Percentiles rank a stretch among this genome's conserved stretches.
Conservation (phyloP, 2,113 vertebrate species). For the Urocynchramus pylzowi region DNA sequence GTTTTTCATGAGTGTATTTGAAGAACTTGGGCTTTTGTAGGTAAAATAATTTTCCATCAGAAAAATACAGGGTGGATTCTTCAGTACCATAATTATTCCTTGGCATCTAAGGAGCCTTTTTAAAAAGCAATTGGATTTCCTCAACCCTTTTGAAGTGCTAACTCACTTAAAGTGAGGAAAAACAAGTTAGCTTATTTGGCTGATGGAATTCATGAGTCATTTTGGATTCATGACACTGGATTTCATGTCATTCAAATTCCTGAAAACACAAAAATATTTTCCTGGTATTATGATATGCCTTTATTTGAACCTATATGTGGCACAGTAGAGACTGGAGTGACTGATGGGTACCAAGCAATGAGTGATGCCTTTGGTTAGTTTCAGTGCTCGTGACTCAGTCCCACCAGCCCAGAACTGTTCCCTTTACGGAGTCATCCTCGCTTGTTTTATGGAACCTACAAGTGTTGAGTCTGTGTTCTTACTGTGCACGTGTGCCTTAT, state of each 20-base stretch:
- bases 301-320: background rate
- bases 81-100: background rate
- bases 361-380: background rate
- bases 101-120: background rate
- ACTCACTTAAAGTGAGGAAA: background rate
- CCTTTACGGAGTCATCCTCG: background rate
- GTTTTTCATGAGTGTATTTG: background rate
- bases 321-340: background rate
- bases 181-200: background rate
- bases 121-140: background rate
- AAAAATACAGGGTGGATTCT: background rate
- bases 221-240: background rate
- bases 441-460: background rate
- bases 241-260: background rate
- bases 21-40: background rate
- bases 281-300: background rate
- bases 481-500: background rate
- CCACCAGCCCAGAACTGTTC: background rate
- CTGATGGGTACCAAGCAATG: background rate
- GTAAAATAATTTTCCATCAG: background rate
- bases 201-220: background rate
- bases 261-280: background rate
- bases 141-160: background rate
- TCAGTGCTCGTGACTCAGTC: background rate
- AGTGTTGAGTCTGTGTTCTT: background rate